Evolutionary conservation across 2,888 invertebrate species (phyloP), one percentile per base, ranked within the genome.

Genomic region (Danaus chrysippus): DNA sequence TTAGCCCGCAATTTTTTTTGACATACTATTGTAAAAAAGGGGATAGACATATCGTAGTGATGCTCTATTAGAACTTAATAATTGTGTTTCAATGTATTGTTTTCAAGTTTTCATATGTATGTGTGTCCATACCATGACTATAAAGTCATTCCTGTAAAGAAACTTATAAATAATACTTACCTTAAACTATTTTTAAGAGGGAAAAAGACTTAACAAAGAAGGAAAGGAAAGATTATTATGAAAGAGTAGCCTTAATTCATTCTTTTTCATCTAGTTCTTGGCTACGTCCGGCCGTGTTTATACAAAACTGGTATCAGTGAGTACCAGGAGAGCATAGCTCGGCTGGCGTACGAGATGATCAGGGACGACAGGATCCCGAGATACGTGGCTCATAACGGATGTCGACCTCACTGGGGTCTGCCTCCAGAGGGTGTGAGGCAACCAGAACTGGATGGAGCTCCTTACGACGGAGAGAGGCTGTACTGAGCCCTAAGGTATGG

Each of bases 281-380:
- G 89, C 57, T 91, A 87, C 78, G 79, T 76, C 11, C 83, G 90
- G 0, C 82, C 81, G 0, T 74, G 78, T 54, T 63, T 76, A 0
- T 88, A 78, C 76, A 83, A 82, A 73, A 90, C 86, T 0, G 90
- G 85, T 1, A 61, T 84, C 23, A 82, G 77, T 44, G 87, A 87
- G 55, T 91, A 91, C 77, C 86, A 87, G 78, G 68, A 73, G 41
- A 73, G 79, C 72, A 84, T 83, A 68, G 88, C 84, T 0, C 83
- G 86, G 1, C 68, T 89, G 66, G 90, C 89, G 63, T 91, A 87
- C 71, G 86, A 87, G 69, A 71, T 86, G 81, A 76, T 90, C 1
- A 76, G 87, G 0, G 87, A 88, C 67, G 79, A 83, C 57, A 78
- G 86, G 2, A 78, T 86, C 10, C 87, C 89, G 1, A 73, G 70